Evolutionary conservation across 1,140 invertebrate species (phyloP).

Genomic region (Reticulitermes speratus): DNA sequence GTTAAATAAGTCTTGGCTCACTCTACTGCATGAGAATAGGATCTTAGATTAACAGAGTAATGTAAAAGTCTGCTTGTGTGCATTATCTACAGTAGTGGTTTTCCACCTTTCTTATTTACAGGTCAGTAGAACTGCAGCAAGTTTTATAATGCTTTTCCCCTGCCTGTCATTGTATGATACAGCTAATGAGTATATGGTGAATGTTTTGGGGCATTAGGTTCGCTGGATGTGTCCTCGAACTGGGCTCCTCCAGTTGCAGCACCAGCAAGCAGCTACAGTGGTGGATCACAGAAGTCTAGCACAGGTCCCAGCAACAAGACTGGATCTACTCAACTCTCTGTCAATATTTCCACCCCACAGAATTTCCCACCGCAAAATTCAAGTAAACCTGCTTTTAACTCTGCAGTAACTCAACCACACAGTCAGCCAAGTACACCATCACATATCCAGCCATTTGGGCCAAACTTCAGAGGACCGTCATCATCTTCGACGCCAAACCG

Average conservation of each 20-base stretch:
- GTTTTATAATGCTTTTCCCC: too few species aligned
- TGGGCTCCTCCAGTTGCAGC: neutral
- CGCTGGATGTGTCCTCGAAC: neutral
- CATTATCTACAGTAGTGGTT: too few species aligned
- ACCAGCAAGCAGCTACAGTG: constrained; percentile 45
- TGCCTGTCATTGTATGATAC: too few species aligned
- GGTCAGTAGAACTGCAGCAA: too few species aligned
- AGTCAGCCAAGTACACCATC: neutral
- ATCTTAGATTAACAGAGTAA: too few species aligned
- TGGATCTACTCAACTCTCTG: constrained; percentile 49
- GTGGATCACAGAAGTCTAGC: constrained; percentile 54
- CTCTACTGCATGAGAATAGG: too few species aligned
- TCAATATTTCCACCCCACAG: neutral
- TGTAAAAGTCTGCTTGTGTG: too few species aligned
- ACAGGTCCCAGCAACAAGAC: constrained; percentile 59
- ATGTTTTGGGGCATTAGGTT: neutral
- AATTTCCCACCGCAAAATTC: neutral
- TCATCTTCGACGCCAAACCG: neutral
- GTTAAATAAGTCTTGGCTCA: too few species aligned
- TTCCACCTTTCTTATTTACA: too few species aligned
- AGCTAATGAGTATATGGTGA: too few species aligned
- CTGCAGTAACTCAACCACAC: neutral
- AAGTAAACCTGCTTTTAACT: neutral
- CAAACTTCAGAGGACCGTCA: neutral
- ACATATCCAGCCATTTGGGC: neutral